Evolutionary conservation across 2,113 vertebrate species (phyloP), one percentile per base, ranked within the genome.

Genomic region (Dendropsophus ebraccatus): DNA sequence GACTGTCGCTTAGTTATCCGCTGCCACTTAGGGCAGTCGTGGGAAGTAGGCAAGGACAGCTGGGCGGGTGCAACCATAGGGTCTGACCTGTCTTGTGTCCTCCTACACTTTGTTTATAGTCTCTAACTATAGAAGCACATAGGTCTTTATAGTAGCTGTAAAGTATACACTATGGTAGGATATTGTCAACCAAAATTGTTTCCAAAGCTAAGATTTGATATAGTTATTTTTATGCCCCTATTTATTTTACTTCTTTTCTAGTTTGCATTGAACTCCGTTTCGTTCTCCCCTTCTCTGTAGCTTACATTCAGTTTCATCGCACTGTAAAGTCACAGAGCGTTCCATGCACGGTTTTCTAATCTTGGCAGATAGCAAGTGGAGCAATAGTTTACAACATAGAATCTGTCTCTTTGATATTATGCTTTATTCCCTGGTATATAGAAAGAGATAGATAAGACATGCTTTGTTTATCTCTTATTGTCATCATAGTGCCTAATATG

Each of bases 401-500:
- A 16, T 28, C 56, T 62, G 56, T 65, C 78, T n/a, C 78, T 65
- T 25, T 81, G 52, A 45, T 81, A 81, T 81, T 19, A 60, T 28
- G n/a, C 56, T 62, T 58, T 47, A 45, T 81, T 25, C 78, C 65
- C 78, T 47, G 17, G 78, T 62, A 81, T 81, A 62, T 37, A 81
- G 78, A 28, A 69, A 58, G 35, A 25, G 47, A 65, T 50, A 70
- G 84, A 86, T 80, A 56, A 81, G 52, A 60, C 28, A 35, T 60
- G 49, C 37, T 62, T 80, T 50, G 62, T 81, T 81, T 80, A 72
- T 86, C 49, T 73, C 76, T 52, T 23, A 49, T 82, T 87, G 50
- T 74, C 73, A 77, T 78, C 60, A 69, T 70, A 78, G 45, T 16
- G 9, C 70, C 86, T 77, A 76, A 78, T 82, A 76, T 54, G 86